These are phyloP conservation scores for Echiichthys vipera DNA, from an alignment of 2,797 vertebrate genomes.

Conservation along the genomic window DNA sequence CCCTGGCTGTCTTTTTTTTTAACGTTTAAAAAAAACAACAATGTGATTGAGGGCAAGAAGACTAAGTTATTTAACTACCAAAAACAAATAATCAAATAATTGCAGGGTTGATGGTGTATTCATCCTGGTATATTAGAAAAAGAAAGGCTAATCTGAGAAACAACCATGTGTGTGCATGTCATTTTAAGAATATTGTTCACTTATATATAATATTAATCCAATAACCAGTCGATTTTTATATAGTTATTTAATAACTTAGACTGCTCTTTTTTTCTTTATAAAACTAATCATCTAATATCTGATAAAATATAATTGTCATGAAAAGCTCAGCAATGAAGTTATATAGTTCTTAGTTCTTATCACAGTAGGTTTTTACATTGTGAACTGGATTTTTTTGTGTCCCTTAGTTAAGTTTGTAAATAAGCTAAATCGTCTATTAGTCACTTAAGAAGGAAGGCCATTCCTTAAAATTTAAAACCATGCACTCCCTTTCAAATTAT, in stretches of 20 bases:
- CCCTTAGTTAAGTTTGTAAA: conserved; percentile 18
- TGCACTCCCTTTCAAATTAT: neutral
- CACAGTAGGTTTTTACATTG: neutral
- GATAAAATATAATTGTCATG: neutral
- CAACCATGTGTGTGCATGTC: neutral
- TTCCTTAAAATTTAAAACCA: neutral
- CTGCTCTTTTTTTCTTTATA: neutral
- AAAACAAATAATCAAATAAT: conserved; percentile 1
- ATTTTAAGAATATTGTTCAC: neutral
- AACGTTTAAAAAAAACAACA: too few relatives aligned
- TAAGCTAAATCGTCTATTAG: conserved; percentile 2
- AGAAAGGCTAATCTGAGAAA: neutral
- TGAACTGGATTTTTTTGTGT: neutral
- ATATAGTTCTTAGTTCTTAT: conserved; percentile 9
- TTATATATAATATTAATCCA: neutral
- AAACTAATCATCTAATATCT: neutral
- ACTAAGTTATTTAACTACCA: conserved; percentile 1
- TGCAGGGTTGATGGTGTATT: neutral
- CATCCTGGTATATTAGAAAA: neutral
- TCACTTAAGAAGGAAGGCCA: neutral
- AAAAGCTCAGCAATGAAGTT: neutral
- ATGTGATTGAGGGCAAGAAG: conserved; percentile 1
- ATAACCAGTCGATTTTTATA: neutral
- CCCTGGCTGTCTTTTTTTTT: conserved; percentile 33
- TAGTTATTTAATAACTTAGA: too few relatives aligned